Evolutionary conservation across 1,140 invertebrate species (phyloP), one percentile per base, ranked within the genome.

Genomic region (Drosophila nigromelanica): DNA sequence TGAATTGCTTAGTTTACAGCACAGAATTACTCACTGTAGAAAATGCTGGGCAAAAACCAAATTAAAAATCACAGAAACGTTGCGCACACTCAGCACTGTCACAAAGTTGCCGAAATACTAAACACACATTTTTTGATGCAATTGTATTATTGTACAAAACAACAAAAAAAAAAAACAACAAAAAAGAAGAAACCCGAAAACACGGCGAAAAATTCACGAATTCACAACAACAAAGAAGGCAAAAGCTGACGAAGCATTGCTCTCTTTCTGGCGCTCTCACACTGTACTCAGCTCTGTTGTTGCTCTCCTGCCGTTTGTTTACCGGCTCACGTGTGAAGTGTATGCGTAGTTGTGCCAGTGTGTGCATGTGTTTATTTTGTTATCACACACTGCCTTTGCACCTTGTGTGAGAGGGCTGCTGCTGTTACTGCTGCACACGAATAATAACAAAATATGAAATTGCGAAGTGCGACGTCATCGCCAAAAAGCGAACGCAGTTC

Each of bases 91-190:
- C 87, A 80, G 83, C 79, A 61, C 83, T 69, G 82, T 76, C 79
- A 79, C 72, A 87, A 89, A 89, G 82, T 87, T 83, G 71, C 83
- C 82, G 83, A 87, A 87, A 87, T 87, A 87, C 52, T 87, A 89
- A 87, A 78, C 78, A 89, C 79, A 86, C 61, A 76, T 82, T 87
- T 82, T 86, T 87, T 76, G 74, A 87, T 87, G 82, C 82, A 87
- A 87, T 87, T 87, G 83, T 75, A 59, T 70, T 71, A 72, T 72
- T 67, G 62, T 72, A 54, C 67, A 69, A 21, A 72, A 68, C 69
- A 78, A 66, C 62, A 63, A 43, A 58, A 71, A 80, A 56, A 70
- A 70, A 59, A 59, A 51, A 72, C 18, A 47, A 79, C 71, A 35
- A 67, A 68, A 68, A 54, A 70, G 54, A 33, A 62, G n/a, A 50